Conservation (phyloP, 2,888 invertebrate species). For the Therioaphis trifolii region DNA sequence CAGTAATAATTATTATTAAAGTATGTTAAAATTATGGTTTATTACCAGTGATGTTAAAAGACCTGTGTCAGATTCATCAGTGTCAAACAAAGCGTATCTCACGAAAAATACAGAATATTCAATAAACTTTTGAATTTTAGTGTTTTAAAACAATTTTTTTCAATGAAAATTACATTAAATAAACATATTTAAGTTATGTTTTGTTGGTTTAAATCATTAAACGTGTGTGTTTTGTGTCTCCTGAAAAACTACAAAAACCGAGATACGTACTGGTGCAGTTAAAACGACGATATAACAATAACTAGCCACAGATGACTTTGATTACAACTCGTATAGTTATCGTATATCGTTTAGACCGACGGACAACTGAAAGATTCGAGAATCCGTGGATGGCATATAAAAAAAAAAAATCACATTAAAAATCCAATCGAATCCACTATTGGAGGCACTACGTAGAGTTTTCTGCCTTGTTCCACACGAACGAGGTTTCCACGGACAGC, state of each 20-base stretch:
- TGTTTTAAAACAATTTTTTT: neutral
- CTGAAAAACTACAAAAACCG: neutral
- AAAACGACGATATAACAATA: neutral
- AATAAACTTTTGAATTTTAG: constrained; percentile 5
- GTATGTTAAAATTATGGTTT: constrained; percentile 7
- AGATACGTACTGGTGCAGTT: neutral
- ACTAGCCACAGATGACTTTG: too few relatives aligned
- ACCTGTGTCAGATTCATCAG: neutral
- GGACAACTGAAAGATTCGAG: too few relatives aligned
- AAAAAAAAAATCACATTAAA: too few relatives aligned
- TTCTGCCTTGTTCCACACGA: too few relatives aligned
- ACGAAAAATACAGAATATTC: constrained; percentile 11
- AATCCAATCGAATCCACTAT: too few relatives aligned
- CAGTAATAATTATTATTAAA: neutral
- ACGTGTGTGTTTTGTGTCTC: neutral
- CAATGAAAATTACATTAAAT: neutral
- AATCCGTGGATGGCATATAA: too few relatives aligned
- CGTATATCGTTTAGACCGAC: too few relatives aligned
- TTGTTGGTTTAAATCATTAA: neutral
- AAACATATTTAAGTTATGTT: neutral
- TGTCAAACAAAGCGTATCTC: constrained; percentile 16
- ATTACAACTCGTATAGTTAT: too few relatives aligned
- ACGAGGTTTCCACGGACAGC: too few relatives aligned
- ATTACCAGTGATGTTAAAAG: constrained; percentile 2
- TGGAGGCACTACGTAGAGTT: too few relatives aligned